phyloP scores from a whole-genome alignment of 2,888 invertebrate species.

The Noctua comes region DNA sequence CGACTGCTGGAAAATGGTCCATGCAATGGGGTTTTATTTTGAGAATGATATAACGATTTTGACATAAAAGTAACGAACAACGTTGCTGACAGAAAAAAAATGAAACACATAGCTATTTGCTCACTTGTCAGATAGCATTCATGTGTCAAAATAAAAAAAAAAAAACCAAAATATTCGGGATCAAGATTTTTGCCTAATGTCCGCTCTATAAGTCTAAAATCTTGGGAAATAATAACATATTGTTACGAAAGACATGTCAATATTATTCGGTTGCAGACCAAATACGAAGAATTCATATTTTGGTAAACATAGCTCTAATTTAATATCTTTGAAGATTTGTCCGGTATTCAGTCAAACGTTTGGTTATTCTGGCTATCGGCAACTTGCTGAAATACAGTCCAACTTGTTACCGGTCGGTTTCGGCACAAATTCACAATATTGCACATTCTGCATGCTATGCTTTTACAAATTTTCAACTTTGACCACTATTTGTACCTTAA shows the following conservation, averaged over 20 bases:
- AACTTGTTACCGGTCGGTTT: slow-evolving; percentile 89
- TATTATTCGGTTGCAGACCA: no score
- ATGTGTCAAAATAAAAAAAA: neutral
- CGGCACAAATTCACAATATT: slow-evolving; percentile 84
- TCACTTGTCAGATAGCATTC: no score
- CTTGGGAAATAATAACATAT: neutral
- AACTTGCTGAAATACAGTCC: slow-evolving; percentile 88
- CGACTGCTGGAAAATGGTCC: neutral
- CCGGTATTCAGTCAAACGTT: neutral
- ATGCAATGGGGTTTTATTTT: neutral
- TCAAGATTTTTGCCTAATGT: no score
- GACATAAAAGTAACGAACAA: neutral
- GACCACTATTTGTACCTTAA: slow-evolving; percentile 8
- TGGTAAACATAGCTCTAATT: neutral
- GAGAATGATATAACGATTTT: neutral
- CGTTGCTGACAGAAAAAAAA: neutral
- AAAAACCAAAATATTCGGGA: neutral
- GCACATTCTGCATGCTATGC: slow-evolving; percentile 76
- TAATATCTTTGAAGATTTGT: neutral
- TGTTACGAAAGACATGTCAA: neutral
- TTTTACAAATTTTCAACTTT: slow-evolving; percentile 71
- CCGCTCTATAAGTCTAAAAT: no score
- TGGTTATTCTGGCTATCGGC: slow-evolving; percentile 78
- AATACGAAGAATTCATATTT: neutral
- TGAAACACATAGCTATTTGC: no score